Conservation (phyloP, 2,113 vertebrate species). For the Hydropotes inermis region DNA sequence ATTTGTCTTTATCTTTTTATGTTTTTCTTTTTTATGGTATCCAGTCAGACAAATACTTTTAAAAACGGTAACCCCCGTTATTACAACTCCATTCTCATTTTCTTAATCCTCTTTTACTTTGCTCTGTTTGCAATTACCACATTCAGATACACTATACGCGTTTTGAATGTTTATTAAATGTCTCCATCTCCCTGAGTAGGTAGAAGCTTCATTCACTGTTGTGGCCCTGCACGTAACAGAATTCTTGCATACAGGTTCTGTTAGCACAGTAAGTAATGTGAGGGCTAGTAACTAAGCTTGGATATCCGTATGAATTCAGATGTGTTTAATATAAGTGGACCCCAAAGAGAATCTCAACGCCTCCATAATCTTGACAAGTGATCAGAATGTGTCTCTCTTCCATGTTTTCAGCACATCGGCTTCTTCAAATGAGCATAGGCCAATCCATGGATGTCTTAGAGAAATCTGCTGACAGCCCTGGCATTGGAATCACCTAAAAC, state of each 20-base stretch:
- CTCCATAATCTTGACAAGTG: neutral
- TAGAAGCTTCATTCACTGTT: accelerated
- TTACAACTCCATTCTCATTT: neutral
- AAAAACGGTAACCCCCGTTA: neutral
- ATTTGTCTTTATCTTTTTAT: neutral
- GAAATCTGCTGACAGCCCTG: accelerated
- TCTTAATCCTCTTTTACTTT: neutral
- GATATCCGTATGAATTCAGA: neutral
- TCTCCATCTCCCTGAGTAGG: neutral
- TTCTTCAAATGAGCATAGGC: neutral
- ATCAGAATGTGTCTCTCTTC: neutral
- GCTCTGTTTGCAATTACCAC: neutral
- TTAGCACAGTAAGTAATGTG: neutral
- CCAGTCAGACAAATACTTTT: neutral
- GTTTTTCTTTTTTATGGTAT: neutral
- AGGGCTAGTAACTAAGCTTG: neutral
- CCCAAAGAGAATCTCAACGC: neutral
- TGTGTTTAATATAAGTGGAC: neutral
- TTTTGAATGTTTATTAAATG: neutral
- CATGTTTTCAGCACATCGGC: neutral
- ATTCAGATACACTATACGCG: neutral
- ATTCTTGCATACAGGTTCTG: accelerated
- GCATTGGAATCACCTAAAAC: accelerated
- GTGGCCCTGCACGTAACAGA: neutral
- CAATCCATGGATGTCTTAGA: accelerated